Conservation (phyloP, 2,888 invertebrate species). For the Stenoptilia bipunctidactyla region DNA sequence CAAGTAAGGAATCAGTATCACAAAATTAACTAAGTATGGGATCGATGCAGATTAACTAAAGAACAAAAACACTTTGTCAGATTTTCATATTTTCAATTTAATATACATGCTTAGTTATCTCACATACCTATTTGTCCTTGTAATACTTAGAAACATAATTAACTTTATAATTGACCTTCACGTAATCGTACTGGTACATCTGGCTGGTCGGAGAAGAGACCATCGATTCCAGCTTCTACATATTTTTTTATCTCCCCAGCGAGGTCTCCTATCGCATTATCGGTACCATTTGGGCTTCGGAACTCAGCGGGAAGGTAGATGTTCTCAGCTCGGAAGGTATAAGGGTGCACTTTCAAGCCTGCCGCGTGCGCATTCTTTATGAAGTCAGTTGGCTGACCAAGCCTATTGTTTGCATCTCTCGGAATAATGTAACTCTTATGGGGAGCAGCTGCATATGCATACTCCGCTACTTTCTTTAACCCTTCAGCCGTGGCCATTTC, state of each 20-base stretch:
- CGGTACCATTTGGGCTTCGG: slow-evolving; percentile 21
- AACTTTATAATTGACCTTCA: slow-evolving; percentile 19
- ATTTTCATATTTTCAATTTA: too few species aligned
- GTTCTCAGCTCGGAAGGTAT: slow-evolving; percentile 57
- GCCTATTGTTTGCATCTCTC: slow-evolving; percentile 29
- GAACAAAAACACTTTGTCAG: too few species aligned
- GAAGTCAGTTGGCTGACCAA: slow-evolving; percentile 38
- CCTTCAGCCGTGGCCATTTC: slow-evolving; percentile 48
- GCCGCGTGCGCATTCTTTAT: slow-evolving; percentile 43
- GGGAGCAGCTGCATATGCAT: slow-evolving; percentile 53
- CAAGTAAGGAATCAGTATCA: too few species aligned
- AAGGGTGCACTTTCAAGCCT: slow-evolving; percentile 51
- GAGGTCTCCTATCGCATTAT: slow-evolving; percentile 33
- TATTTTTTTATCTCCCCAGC: slow-evolving; percentile 40
- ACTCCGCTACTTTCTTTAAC: slow-evolving; percentile 40
- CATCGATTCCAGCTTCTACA: slow-evolving; percentile 48
- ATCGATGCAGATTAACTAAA: too few species aligned
- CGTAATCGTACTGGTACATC: slow-evolving; percentile 33
- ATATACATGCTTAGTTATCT: too few species aligned
- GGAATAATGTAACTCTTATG: slow-evolving; percentile 54
- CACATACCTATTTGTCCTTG: too few species aligned
- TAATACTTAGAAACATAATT: too few species aligned
- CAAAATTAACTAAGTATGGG: too few species aligned
- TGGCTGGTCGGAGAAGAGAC: slow-evolving; percentile 56
- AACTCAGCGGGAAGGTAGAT: slow-evolving; percentile 42